Conservation (phyloP, 2,888 invertebrate species). For the Eristalis intricaria region DNA sequence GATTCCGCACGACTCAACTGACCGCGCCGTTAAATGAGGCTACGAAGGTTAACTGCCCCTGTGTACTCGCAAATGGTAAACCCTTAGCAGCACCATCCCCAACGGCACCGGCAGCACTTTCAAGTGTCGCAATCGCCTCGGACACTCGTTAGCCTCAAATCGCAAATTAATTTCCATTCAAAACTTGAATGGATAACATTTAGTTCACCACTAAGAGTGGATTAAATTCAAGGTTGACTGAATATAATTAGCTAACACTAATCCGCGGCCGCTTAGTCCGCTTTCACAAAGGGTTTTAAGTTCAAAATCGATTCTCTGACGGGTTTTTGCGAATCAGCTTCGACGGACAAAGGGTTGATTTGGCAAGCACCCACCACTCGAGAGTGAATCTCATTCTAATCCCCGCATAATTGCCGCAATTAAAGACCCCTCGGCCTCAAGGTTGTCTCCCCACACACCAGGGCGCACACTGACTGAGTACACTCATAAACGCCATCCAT, state of each 20-base stretch:
- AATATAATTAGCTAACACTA: slow-evolving; percentile 63
- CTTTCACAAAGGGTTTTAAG: slow-evolving; percentile 34
- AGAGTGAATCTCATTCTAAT: slow-evolving; percentile 6
- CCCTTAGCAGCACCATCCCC: neutral
- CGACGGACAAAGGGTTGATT: neutral
- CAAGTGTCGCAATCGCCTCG: slow-evolving; percentile 12
- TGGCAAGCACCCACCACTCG: neutral
- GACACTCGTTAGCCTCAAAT: slow-evolving; percentile 1
- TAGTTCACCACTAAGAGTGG: slow-evolving; percentile 49
- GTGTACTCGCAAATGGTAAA: neutral
- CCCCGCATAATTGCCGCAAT: slow-evolving; percentile 44
- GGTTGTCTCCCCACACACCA: slow-evolving; percentile 23
- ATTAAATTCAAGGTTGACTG: slow-evolving; percentile 64
- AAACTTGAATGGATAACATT: slow-evolving; percentile 45
- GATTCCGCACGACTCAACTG: slow-evolving; percentile 1
- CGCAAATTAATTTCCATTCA: slow-evolving; percentile 39
- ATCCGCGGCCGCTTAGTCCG: slow-evolving; percentile 49
- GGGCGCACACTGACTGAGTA: neutral
- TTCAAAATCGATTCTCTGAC: slow-evolving; percentile 40
- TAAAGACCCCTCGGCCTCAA: slow-evolving; percentile 47
- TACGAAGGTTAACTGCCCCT: slow-evolving; percentile 45
- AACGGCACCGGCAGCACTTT: neutral
- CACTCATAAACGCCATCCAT: neutral
- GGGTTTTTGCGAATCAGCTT: neutral
- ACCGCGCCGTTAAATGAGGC: slow-evolving; percentile 17